A percentile compares a stretch with the other conserved stretches of the same genome.
phyloP scores from a whole-genome alignment of 2,888 invertebrate species.

The Microdon myrmicae region DNA sequence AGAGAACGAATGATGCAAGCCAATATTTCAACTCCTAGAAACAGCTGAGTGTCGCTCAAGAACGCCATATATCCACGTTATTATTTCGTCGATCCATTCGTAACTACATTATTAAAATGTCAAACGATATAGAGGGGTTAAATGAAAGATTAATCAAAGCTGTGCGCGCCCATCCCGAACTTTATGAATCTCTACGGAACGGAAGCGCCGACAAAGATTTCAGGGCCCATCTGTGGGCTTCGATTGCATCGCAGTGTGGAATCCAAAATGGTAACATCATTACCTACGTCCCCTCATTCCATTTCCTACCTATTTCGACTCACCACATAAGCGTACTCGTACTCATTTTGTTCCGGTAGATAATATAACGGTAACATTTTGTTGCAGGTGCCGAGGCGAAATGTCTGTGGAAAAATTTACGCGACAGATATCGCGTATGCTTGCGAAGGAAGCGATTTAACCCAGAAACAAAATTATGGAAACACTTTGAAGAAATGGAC shows the following conservation, averaged over 20 bases:
- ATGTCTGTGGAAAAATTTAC: conserved; percentile 19
- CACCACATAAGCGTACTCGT: not conserved
- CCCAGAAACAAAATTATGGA: not conserved
- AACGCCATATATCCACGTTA: too few relatives aligned
- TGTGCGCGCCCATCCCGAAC: not conserved
- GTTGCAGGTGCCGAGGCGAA: conserved; percentile 18
- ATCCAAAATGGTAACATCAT: conserved; percentile 15
- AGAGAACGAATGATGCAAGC: too few relatives aligned
- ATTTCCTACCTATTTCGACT: too few relatives aligned
- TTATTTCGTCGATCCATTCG: too few relatives aligned
- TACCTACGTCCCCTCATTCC: too few relatives aligned
- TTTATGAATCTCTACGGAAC: conserved; percentile 14
- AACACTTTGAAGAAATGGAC: conserved; percentile 16
- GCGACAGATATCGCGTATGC: conserved; percentile 15
- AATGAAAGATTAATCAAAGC: conserved; percentile 5
- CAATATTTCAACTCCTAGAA: too few relatives aligned
- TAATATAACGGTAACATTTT: too few relatives aligned
- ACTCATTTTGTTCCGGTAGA: not conserved
- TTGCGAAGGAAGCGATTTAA: conserved; percentile 1
- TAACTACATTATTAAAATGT: too few relatives aligned
- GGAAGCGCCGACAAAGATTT: not conserved
- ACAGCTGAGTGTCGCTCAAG: too few relatives aligned
- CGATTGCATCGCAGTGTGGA: conserved; percentile 7
- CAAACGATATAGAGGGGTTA: too few relatives aligned
- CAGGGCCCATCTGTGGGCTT: conserved; percentile 11